Evolutionary conservation across 1,140 invertebrate species (phyloP).

Genomic region (Drosophila azteca): DNA sequence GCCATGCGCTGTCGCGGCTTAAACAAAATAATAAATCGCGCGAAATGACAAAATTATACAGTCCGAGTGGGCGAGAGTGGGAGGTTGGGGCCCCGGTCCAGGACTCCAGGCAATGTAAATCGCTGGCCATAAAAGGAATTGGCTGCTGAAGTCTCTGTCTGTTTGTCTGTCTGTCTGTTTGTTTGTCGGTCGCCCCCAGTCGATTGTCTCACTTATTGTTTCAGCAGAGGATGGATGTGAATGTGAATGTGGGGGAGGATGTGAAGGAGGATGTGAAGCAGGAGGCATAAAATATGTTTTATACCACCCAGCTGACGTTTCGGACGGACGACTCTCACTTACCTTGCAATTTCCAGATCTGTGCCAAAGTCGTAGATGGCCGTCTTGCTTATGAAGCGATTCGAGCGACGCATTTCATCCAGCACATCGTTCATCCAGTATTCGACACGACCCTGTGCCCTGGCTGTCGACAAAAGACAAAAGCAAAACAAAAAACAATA

Average conservation of each 20-base stretch:
- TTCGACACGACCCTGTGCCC: conserved; percentile 90
- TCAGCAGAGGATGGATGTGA: conserved; percentile 6
- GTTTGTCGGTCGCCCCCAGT: neutral
- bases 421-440: conserved; percentile 95
- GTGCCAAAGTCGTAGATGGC: conserved; percentile 93
- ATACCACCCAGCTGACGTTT: conserved; percentile 48
- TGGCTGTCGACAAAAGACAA: conserved; percentile 64
- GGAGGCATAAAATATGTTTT: conserved; percentile 61
- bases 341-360: conserved; percentile 85
- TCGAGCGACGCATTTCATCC: conserved; percentile 92
- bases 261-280: conserved; percentile 4
- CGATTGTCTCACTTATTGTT: conserved; percentile 17
- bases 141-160: conserved; percentile 54
- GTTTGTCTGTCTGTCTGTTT: neutral
- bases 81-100: conserved; percentile 2
- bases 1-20: conserved; percentile 56
- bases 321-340: conserved; percentile 37
- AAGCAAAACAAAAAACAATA: conserved; percentile 67
- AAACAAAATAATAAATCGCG: conserved; percentile 82
- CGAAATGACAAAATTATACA: conserved; percentile 83
- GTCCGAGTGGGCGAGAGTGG: conserved; percentile 24
- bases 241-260: conserved; percentile 5
- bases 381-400: conserved; percentile 94
- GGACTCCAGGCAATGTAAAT: conserved; percentile 68
- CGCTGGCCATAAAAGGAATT: conserved; percentile 70